These are phyloP conservation scores for Sepioteuthis lessoniana DNA, from an alignment of 2,888 invertebrate genomes.

Conservation along the genomic window DNA sequence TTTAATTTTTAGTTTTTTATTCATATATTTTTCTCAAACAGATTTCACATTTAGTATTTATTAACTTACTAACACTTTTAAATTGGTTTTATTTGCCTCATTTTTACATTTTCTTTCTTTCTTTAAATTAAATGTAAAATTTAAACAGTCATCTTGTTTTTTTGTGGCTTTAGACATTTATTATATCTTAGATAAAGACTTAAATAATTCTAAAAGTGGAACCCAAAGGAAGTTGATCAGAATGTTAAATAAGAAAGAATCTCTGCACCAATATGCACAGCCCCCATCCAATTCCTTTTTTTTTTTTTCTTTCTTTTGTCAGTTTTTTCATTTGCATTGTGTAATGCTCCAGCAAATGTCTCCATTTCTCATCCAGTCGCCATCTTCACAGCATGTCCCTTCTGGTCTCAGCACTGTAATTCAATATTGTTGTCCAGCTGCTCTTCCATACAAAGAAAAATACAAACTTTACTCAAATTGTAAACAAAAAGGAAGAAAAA, in stretches of 20 bases:
- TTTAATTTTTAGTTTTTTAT: neutral
- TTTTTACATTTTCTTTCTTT: too few relatives aligned
- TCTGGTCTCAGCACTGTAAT: neutral
- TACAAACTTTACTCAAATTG: too few relatives aligned
- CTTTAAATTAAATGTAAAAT: too few relatives aligned
- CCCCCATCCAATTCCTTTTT: neutral
- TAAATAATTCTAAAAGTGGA: too few relatives aligned
- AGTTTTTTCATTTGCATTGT: neutral
- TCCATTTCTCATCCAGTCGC: neutral
- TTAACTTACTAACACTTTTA: neutral
- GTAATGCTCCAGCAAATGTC: neutral
- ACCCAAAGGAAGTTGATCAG: neutral
- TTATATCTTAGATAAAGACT: too few relatives aligned
- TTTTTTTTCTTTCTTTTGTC: neutral
- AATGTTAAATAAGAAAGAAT: neutral
- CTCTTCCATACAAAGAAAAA: conserved; percentile 16
- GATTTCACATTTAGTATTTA: neutral
- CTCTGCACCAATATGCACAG: neutral
- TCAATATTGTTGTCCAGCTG: neutral
- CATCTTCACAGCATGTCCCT: conserved; percentile 23
- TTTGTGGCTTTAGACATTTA: too few relatives aligned
- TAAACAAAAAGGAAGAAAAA: too few relatives aligned
- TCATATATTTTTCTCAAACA: neutral
- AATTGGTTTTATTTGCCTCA: too few relatives aligned
- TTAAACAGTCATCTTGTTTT: too few relatives aligned